Evolutionary conservation across 2,888 invertebrate genomes (phyloP), one percentile per base, ranked within the genome.

Genomic region (Allolobophora icterica): DNA sequence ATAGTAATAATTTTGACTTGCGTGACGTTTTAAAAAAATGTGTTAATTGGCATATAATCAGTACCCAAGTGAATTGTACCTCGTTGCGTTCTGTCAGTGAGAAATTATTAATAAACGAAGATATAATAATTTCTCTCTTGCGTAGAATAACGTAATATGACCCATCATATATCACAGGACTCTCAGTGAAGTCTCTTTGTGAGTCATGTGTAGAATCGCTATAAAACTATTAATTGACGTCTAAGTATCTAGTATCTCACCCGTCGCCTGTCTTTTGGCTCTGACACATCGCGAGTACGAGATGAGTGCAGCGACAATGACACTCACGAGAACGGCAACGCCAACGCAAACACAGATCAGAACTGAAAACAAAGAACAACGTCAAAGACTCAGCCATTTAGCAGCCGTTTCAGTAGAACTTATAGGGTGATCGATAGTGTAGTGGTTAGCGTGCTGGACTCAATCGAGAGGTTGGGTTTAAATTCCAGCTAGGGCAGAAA

Each of bases 311-410:
- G 71, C 71, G 13, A 71, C 71, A n/a, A 71, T n/a, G 71, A 71
- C 8, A 71, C 71, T 71, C 30, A 71, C 71, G 6, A 71, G 71
- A 71, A 71, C 71, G n/a, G 71, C 71, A 8, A 71, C n/a, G 0
- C 71, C 71, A n/a, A 71, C 71, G 71, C 71, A 71, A 30, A 71
- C 71, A n/a, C 71, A n/a, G n/a, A 71, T 71, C 71, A 71, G 71
- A n/a, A 71, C 71, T 71, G 3, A 71, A 71, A 71, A 8, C n/a
- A 30, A 30, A 71, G 52, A 52, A 52, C 17, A 71, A 71, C 2
- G 13, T n/a, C 30, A n/a, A 71, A 8, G 52, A 4, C 8, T 71
- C n/a, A 71, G 0, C 30, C 30, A 71, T 8, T 71, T 13, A 71
- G 17, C 24, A 52, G 5, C 5, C 15, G 17, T 71, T n/a, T n/a